A percentile compares a stretch with the other conserved stretches of the same genome.
Conservation (phyloP, 2,888 invertebrate species). For the Tipula helvola region DNA sequence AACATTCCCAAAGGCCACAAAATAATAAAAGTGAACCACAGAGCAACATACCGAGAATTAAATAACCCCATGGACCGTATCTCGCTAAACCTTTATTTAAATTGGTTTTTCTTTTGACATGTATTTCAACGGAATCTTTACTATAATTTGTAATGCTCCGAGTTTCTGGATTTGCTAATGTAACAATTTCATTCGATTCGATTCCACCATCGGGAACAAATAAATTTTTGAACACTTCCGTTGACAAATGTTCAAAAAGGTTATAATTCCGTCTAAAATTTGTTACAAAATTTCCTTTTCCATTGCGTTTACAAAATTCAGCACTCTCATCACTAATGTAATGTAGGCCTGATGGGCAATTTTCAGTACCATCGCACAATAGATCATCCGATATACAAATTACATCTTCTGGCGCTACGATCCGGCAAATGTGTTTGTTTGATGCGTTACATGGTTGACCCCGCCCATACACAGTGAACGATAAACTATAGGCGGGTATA, state of each 20-base stretch:
- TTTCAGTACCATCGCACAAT: constrained; percentile 51
- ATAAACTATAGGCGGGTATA: constrained; percentile 28
- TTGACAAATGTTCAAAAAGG: constrained; percentile 30
- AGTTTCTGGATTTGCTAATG: neutral
- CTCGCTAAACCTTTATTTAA: constrained; percentile 48
- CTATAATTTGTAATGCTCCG: constrained; percentile 7
- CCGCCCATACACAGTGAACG: constrained; percentile 33
- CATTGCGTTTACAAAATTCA: constrained; percentile 24
- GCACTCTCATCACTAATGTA: constrained; percentile 39
- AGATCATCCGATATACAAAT: constrained; percentile 53
- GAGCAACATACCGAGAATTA: constrained; percentile 56
- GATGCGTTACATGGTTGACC: constrained; percentile 29
- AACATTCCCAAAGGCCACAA: constrained; percentile 52
- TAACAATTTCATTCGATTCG: constrained; percentile 15
- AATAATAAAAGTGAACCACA: constrained; percentile 57
- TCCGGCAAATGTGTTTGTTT: constrained; percentile 30
- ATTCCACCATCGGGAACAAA: constrained; percentile 28
- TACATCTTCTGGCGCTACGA: constrained; percentile 32
- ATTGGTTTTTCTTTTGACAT: constrained; percentile 21
- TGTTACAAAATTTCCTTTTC: neutral
- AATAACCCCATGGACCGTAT: constrained; percentile 62
- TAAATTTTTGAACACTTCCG: constrained; percentile 32
- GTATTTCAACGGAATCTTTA: constrained; percentile 9
- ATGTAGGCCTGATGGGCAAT: constrained; percentile 52
- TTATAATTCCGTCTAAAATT: constrained; percentile 23